phyloP scores from a whole-genome alignment of 2,888 invertebrate species.

The Apamea anceps region DNA sequence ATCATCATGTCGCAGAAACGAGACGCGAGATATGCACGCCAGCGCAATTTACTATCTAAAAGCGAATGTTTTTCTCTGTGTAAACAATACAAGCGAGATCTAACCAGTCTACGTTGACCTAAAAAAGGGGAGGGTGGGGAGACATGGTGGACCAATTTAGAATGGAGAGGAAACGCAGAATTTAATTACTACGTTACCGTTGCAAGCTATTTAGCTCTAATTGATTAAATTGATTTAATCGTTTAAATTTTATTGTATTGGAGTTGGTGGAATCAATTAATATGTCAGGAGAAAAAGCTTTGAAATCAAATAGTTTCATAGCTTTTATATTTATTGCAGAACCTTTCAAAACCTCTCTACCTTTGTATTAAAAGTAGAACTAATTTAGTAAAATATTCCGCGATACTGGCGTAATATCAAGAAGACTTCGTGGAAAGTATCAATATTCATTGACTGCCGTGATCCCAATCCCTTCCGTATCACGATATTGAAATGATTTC shows the following conservation, averaged over 20 bases:
- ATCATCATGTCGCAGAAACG: constrained; percentile 48
- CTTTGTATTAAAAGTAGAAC: not conserved
- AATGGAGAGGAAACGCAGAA: constrained; percentile 44
- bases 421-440: constrained; percentile 39
- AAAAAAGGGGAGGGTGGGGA: constrained; percentile 43
- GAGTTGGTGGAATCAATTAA: constrained; percentile 1
- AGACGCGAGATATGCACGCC: constrained; percentile 64
- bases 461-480: not conserved
- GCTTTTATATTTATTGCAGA: not conserved
- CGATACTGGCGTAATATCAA: not conserved
- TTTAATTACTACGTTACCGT: constrained; percentile 48
- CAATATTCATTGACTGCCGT: constrained; percentile 12
- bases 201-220: constrained; percentile 36
- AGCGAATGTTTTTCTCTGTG: constrained; percentile 72
- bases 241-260: not conserved
- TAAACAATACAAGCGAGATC: constrained; percentile 64
- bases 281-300: not conserved
- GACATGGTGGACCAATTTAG: constrained; percentile 38
- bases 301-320: not conserved
- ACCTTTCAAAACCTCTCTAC: not conserved
- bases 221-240: constrained; percentile 46
- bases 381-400: not conserved
- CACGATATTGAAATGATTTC: constrained; percentile 23
- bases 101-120: constrained; percentile 61
- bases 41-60: constrained; percentile 69